Conservation (phyloP, 2,797 vertebrate genomes). For the Smutsia gigantea region DNA sequence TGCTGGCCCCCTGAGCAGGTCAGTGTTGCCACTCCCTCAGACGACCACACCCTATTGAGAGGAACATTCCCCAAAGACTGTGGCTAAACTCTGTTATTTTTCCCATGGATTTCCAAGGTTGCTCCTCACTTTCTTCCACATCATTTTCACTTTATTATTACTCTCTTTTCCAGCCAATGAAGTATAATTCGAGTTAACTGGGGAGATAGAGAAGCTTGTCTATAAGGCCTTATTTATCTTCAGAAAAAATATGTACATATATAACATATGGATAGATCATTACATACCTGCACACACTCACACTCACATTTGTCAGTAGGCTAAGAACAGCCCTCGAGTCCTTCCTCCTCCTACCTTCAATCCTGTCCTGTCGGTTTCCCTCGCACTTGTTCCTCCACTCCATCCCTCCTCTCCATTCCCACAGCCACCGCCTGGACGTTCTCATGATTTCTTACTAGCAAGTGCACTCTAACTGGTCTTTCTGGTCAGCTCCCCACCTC, state of each 20-base stretch:
- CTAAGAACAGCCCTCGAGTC: background rate
- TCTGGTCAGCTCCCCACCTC: background rate
- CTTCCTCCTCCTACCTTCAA: background rate
- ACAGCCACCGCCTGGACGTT: background rate
- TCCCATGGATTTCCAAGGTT: background rate
- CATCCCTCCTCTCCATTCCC: background rate
- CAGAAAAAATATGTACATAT: background rate
- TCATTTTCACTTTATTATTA: background rate
- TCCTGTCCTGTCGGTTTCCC: background rate
- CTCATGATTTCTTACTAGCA: background rate
- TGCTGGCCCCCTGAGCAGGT: background rate
- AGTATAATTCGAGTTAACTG: background rate
- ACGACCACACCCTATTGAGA: background rate
- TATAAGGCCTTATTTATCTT: background rate
- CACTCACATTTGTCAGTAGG: background rate
- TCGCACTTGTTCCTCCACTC: background rate
- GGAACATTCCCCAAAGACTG: background rate
- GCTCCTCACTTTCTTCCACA: background rate
- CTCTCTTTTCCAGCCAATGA: background rate
- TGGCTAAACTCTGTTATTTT: background rate
- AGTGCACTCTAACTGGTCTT: background rate
- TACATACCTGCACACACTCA: background rate
- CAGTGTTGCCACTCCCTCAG: background rate
- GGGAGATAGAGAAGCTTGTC: background rate
- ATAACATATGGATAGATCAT: background rate